Evolutionary conservation across 2,888 invertebrate genomes (phyloP).

Genomic region (Punctoribates punctum): DNA sequence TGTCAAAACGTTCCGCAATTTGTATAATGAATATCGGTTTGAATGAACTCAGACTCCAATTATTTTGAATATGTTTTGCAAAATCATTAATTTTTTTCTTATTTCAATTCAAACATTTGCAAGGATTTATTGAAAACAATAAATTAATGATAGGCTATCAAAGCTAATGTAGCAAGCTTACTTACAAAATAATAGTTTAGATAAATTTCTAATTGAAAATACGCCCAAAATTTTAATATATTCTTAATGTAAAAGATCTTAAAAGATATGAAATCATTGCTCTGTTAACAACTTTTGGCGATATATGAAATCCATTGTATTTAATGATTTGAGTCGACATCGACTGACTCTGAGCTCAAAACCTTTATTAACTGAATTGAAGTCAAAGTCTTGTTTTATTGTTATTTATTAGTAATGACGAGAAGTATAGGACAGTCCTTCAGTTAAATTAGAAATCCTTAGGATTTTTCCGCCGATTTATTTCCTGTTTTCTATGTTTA

Average conservation of each 20-base stretch:
- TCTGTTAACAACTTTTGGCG: background rate
- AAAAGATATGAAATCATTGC: background rate
- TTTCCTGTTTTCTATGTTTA: too few relatives aligned
- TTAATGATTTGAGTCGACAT: too few relatives aligned
- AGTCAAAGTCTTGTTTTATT: too few relatives aligned
- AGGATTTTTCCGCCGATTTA: too few relatives aligned
- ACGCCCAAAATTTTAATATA: conserved; percentile 9
- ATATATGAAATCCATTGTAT: background rate
- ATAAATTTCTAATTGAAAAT: conserved; percentile 1
- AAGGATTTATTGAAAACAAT: background rate
- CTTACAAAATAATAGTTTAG: background rate
- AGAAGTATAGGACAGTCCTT: too few relatives aligned
- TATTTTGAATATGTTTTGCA: background rate
- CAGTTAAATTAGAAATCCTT: too few relatives aligned
- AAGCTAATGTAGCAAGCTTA: too few relatives aligned
- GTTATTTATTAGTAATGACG: too few relatives aligned
- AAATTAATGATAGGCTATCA: background rate
- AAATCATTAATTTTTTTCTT: background rate
- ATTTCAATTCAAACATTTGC: background rate
- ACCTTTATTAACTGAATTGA: too few relatives aligned
- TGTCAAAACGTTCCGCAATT: background rate
- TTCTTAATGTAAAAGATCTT: background rate
- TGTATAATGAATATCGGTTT: background rate
- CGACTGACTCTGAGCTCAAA: too few relatives aligned
- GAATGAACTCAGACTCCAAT: background rate